These are phyloP conservation scores for Pseudomyrmex concolor DNA, from an alignment of 1,140 invertebrate species.

Conservation along the genomic window DNA sequence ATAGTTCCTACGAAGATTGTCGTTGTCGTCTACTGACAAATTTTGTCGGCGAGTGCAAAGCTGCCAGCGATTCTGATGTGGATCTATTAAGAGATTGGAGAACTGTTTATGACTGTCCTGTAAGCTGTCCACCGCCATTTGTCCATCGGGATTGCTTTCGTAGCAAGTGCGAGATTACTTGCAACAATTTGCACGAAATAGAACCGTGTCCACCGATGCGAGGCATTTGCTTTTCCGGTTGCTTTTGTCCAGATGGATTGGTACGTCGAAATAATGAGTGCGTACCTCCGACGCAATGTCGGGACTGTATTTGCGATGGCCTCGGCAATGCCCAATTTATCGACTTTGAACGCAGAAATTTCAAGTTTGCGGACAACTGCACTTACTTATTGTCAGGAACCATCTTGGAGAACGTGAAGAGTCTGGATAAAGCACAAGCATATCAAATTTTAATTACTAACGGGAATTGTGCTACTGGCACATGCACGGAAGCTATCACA, in stretches of 20 bases:
- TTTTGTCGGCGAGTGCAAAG: slow-evolving; percentile 90
- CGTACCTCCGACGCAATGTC: slow-evolving; percentile 89
- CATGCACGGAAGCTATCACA: slow-evolving; percentile 88
- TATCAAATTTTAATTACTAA: slow-evolving; percentile 89
- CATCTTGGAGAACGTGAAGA: slow-evolving; percentile 76
- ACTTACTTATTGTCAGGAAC: slow-evolving; percentile 91
- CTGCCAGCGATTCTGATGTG: slow-evolving; percentile 83
- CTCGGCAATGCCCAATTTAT: slow-evolving; percentile 90
- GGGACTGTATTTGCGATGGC: slow-evolving; percentile 91
- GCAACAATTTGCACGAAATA: slow-evolving; percentile 87
- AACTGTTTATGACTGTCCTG: slow-evolving; percentile 88
- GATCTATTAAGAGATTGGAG: slow-evolving; percentile 90
- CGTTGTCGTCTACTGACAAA: slow-evolving; percentile 89
- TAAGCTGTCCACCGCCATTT: slow-evolving; percentile 89
- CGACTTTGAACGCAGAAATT: slow-evolving; percentile 90
- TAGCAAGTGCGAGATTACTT: slow-evolving; percentile 89
- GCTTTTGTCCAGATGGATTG: slow-evolving; percentile 92
- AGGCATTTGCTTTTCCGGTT: slow-evolving; percentile 91
- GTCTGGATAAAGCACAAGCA: slow-evolving; percentile 84
- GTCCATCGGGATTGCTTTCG: slow-evolving; percentile 92
- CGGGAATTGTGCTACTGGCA: slow-evolving; percentile 85
- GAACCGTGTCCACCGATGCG: slow-evolving; percentile 87
- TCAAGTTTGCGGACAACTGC: slow-evolving; percentile 91
- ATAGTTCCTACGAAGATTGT: slow-evolving; percentile 86
- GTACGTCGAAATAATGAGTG: slow-evolving; percentile 90